Percentiles rank a stretch among this genome's conserved stretches.
These are phyloP conservation scores for Pungitius pungitius DNA, from an alignment of 2,113 vertebrate species.

Conservation along the genomic window DNA sequence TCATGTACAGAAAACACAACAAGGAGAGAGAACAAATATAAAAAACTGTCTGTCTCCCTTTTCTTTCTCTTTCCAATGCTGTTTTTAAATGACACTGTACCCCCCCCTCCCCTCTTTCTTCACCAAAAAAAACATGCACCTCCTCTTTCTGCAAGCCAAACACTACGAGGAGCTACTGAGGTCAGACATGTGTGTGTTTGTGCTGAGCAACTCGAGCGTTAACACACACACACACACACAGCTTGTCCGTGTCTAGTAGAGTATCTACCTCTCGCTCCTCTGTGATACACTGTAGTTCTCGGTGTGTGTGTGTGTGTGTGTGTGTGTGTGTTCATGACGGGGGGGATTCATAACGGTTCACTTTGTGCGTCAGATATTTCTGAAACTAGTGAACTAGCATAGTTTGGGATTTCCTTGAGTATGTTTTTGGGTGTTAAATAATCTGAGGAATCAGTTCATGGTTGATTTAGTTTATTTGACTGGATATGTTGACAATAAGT, in stretches of 20 bases:
- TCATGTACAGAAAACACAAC: slow-evolving; percentile 39
- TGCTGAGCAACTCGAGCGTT: slow-evolving; percentile 14
- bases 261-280: slow-evolving; percentile 80
- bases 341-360: not conserved
- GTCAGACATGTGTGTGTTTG: slow-evolving; percentile 3
- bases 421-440: not conserved
- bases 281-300: slow-evolving; percentile 71
- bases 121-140: slow-evolving; percentile 16
- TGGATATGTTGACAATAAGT: not conserved
- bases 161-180: slow-evolving; percentile 57
- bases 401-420: not conserved
- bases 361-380: not conserved
- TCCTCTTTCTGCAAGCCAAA: slow-evolving; percentile 28
- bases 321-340: slow-evolving; percentile 14
- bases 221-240: slow-evolving; percentile 34
- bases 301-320: slow-evolving; percentile 47
- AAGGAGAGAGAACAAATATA: slow-evolving; percentile 23
- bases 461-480: not conserved
- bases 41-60: not conserved
- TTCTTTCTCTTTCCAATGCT: slow-evolving; percentile 10
- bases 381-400: not conserved
- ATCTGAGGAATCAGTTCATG: not conserved
- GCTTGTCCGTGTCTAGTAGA: slow-evolving; percentile 62
- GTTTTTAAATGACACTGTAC: slow-evolving; percentile 64
- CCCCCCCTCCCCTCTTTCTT: not conserved